Evolutionary conservation across 2,888 invertebrate genomes (phyloP), one percentile per base, ranked within the genome.

Genomic region (Oxytorus armatus): DNA sequence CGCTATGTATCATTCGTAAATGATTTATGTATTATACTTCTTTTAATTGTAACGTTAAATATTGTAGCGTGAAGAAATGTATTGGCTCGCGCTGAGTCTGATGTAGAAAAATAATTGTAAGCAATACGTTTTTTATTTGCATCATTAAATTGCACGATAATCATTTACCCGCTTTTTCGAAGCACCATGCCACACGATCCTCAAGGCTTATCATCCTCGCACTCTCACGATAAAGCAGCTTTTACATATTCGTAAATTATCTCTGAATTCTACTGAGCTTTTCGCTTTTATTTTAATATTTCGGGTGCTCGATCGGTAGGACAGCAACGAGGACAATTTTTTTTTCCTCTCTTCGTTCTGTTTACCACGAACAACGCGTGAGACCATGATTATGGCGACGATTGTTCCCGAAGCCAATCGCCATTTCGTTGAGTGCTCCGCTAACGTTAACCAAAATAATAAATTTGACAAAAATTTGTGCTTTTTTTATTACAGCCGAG

Each of bases 401-500:
- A 76, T 53, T 68, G 49, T 33, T 42, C 29, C 11, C 16, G 18
- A 18, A 23, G 61, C 39, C 29, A 29, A 36, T 66, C 36, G 36
- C 36, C 36, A 36, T 36, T 7, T 36, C 36, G 4, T 8, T 8
- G 10, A 36, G 36, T 8, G 10, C 36, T 36, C 10, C 33, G 25
- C 47, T 39, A 14, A 8, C 49, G 33, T 36, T 53, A 10, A 3
- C 42, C 25, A 21, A 33, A 51, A n/a, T 63, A 51, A 68, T 75
- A 66, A 73, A 57, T 42, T 36, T 49, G 55, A 39, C 65, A 61
- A 69, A 65, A 36, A 36, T 51, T 70, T 70, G 25, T 66, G 39
- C 72, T 18, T 66, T 78, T 73, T n/a, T n/a, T n/a, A n/a, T n/a
- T 73, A 21, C 93, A 97, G 98, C 98, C 91, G 98, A 98, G 92